Evolutionary conservation across 2,113 vertebrate species (phyloP).

Genomic region (Edolisoma coerulescens): DNA sequence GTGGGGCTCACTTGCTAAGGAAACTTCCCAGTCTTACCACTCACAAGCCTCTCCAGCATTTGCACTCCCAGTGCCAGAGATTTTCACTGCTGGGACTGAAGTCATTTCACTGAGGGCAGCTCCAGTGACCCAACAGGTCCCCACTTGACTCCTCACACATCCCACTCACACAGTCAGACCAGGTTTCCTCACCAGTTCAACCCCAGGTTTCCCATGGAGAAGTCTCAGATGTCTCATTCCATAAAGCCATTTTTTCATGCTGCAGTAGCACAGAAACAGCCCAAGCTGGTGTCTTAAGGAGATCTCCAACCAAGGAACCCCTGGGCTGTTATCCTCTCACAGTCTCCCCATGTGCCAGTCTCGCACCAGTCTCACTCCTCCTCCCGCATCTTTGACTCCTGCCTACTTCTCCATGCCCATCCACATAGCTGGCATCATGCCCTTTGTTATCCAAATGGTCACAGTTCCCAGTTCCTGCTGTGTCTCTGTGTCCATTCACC

Average conservation of each 20-base stretch:
- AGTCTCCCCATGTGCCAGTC: not conserved
- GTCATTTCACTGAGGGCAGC: too few species aligned
- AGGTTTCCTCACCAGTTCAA: rapidly evolving
- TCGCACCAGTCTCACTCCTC: not conserved
- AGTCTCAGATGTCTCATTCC: rapidly evolving
- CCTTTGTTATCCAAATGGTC: not conserved
- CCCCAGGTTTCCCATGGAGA: not conserved
- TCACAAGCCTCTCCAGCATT: not conserved
- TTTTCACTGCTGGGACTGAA: not conserved
- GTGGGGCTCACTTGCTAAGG: not conserved
- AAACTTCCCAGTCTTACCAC: not conserved
- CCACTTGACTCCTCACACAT: not conserved
- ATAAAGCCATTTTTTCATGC: not conserved
- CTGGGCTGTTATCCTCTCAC: not conserved
- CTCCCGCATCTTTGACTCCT: not conserved
- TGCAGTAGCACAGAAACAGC: not conserved
- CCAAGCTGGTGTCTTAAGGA: rapidly evolving
- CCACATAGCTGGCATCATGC: too few species aligned
- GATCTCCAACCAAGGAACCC: not conserved
- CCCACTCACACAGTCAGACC: not conserved
- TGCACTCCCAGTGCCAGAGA: not conserved
- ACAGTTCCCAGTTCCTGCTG: not conserved
- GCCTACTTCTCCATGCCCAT: not conserved
- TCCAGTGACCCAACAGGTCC: too few species aligned
- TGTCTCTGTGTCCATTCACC: not conserved